A percentile compares a stretch with the other conserved stretches of the same genome.
Conservation (phyloP, 2,797 vertebrate species). For the Potorous gilbertii region DNA sequence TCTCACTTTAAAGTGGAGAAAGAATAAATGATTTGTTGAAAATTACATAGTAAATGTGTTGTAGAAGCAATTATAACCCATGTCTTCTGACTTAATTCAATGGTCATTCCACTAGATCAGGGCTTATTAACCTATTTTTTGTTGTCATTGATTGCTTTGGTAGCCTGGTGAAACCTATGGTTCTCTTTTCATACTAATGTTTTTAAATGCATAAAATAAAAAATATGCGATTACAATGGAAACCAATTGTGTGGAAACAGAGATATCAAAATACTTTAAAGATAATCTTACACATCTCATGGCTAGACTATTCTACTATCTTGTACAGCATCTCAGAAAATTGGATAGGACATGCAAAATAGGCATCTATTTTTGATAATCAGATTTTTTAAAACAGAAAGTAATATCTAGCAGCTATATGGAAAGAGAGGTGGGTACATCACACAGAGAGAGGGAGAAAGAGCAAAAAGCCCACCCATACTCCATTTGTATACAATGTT, state of each 20-base stretch:
- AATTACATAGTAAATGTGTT: too few species aligned
- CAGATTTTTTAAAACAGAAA: neutral
- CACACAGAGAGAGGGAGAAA: neutral
- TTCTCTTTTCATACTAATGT: neutral
- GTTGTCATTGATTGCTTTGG: neutral
- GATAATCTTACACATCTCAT: neutral
- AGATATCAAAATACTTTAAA: neutral
- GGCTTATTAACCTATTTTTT: too few species aligned
- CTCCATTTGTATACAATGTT: neutral
- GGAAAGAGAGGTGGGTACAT: neutral
- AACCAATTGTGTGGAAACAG: neutral
- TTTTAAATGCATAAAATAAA: neutral
- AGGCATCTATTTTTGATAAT: neutral
- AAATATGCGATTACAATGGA: neutral
- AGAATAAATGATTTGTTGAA: too few species aligned
- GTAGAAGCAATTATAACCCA: too few species aligned
- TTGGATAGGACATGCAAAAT: neutral
- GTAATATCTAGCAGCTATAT: neutral
- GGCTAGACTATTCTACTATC: neutral
- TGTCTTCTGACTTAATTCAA: neutral
- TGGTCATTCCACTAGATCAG: neutral
- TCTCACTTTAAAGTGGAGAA: too few species aligned
- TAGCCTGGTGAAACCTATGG: neutral
- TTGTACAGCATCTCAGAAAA: neutral
- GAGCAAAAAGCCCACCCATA: neutral